Evolutionary conservation across 2,113 vertebrate genomes (phyloP).

Genomic region (Sinocyclocheilus anshuiensis): DNA sequence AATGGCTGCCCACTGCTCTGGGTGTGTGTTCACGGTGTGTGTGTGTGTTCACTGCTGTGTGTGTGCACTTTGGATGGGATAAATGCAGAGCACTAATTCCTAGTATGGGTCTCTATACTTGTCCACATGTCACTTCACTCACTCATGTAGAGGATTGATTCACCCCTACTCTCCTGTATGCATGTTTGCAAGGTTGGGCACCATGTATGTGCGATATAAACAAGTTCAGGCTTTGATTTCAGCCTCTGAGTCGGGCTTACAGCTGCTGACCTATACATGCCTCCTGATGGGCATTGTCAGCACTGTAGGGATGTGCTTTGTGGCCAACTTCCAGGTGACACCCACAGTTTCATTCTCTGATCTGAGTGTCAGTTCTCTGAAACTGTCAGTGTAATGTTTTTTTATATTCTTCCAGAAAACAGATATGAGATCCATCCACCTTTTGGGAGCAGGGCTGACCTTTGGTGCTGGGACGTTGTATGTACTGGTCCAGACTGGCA

Average conservation of each 20-base stretch:
- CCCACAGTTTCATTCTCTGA: not conserved
- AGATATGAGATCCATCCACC: constrained; percentile 70
- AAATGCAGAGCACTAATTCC: too few species aligned
- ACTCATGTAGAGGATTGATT: not conserved
- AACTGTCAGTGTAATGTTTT: not conserved
- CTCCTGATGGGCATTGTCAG: constrained; percentile 76
- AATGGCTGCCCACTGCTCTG: too few species aligned
- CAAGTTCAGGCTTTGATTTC: constrained; percentile 78
- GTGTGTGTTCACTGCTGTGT: too few species aligned
- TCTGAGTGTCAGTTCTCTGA: not conserved
- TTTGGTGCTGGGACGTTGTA: constrained; percentile 79
- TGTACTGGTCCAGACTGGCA: constrained; percentile 78
- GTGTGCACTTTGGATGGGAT: too few species aligned
- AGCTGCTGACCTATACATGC: constrained; percentile 73
- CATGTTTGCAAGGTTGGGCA: constrained; percentile 72
- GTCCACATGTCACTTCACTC: too few species aligned
- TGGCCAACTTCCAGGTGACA: constrained; percentile 83
- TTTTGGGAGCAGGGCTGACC: constrained; percentile 74
- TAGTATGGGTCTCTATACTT: too few species aligned
- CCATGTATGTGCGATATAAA: constrained; percentile 81
- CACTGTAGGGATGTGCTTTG: constrained; percentile 80
- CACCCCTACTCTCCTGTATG: not conserved
- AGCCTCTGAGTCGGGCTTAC: constrained; percentile 65
- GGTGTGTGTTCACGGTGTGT: too few species aligned
- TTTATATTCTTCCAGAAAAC: constrained; percentile 73